These are phyloP conservation scores for Imbricaverruca yamaguchii DNA, from an alignment of 2,888 invertebrate genomes.

Conservation along the genomic window DNA sequence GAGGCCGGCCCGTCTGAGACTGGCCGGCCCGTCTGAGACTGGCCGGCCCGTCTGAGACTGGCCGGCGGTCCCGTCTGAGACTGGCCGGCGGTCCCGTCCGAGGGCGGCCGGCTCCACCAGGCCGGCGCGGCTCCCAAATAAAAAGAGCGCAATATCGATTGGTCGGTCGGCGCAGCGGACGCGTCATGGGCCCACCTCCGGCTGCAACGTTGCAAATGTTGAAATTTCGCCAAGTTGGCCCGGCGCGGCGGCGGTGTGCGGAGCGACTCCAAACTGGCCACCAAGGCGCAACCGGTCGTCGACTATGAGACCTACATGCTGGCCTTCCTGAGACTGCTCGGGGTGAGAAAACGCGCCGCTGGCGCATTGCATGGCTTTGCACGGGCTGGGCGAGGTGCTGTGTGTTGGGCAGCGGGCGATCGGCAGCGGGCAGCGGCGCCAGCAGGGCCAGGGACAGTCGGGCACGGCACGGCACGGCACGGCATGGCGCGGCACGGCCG, in stretches of 20 bases:
- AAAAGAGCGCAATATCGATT: constrained; percentile 13
- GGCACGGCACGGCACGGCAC: too few species aligned
- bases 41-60: too few species aligned
- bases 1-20: too few species aligned
- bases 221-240: constrained; percentile 14
- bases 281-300: constrained; percentile 2
- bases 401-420: too few species aligned
- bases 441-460: too few species aligned
- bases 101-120: neutral
- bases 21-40: too few species aligned
- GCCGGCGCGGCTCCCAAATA: constrained; percentile 8
- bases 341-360: neutral
- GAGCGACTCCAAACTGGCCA: neutral
- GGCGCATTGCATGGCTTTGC: too few species aligned
- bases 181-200: neutral
- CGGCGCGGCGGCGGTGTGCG: constrained; percentile 1
- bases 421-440: too few species aligned
- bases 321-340: constrained; percentile 16
- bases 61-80: too few species aligned
- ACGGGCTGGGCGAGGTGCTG: too few species aligned
- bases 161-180: neutral
- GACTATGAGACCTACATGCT: constrained; percentile 22
- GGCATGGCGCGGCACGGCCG: too few species aligned
- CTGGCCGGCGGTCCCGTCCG: too few species aligned
- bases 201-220: constrained; percentile 21